Evolutionary conservation across 2,797 vertebrate species (phyloP).

Genomic region (Capromys pilorides): DNA sequence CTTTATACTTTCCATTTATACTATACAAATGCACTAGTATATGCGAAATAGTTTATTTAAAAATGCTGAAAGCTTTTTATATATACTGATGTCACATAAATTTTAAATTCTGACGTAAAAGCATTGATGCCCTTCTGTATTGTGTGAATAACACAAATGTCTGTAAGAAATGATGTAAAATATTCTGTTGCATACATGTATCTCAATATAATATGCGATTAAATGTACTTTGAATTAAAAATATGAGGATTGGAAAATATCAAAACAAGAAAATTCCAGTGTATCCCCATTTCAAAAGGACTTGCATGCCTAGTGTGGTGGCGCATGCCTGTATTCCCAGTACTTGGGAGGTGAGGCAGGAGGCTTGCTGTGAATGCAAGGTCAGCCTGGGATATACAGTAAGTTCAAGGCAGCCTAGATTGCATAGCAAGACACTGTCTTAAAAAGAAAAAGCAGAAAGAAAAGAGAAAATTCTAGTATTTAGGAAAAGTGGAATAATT

Average conservation of each 20-base stretch:
- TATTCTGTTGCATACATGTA: too few species aligned
- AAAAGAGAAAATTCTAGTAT: not conserved
- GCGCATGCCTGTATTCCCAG: not conserved
- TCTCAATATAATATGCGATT: too few species aligned
- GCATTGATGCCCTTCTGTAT: too few species aligned
- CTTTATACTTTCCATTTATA: not conserved
- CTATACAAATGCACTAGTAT: not conserved
- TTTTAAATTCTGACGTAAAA: not conserved
- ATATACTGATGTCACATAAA: not conserved
- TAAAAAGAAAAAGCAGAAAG: not conserved
- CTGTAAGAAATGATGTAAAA: too few species aligned
- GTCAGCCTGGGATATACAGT: not conserved
- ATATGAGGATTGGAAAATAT: too few species aligned
- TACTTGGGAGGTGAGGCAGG: not conserved
- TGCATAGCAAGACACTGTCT: not conserved
- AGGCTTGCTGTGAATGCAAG: not conserved
- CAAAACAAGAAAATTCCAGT: not conserved
- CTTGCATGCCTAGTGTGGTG: not conserved
- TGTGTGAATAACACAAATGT: too few species aligned
- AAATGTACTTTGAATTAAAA: too few species aligned
- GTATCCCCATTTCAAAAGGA: not conserved
- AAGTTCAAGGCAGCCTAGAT: not conserved
- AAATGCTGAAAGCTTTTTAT: not conserved
- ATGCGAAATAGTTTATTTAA: not conserved
- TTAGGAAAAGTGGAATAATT: constrained; percentile 25